phyloP scores from a whole-genome alignment of 2,888 invertebrate species.

The Tubulanus polymorphus region DNA sequence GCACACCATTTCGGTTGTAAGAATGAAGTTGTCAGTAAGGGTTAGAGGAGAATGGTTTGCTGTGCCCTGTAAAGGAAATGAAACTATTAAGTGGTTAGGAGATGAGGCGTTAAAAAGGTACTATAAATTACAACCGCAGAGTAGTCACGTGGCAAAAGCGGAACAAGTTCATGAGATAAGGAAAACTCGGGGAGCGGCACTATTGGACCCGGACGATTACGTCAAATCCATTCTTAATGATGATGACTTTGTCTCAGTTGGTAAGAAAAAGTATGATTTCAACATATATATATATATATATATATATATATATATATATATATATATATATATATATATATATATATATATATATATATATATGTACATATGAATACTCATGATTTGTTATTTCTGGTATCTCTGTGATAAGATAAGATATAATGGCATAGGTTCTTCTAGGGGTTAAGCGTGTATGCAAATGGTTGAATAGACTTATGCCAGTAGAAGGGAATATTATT shows the following conservation, averaged over 20 bases:
- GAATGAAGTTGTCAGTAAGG: constrained; percentile 59
- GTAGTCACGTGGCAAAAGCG: constrained; percentile 16
- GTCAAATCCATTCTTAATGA: constrained; percentile 60
- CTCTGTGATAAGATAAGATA: too few species aligned
- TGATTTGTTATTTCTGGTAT: too few species aligned
- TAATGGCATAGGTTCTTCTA: too few species aligned
- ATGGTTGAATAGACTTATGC: too few species aligned
- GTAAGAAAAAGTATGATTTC: constrained; percentile 55
- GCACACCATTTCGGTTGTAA: not conserved
- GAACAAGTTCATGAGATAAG: constrained; percentile 56
- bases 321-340: too few species aligned
- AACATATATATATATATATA: too few species aligned
- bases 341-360: too few species aligned
- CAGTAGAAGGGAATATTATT: too few species aligned
- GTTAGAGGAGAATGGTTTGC: constrained; percentile 61
- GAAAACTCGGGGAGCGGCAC: constrained; percentile 61
- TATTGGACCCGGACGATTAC: constrained; percentile 60
- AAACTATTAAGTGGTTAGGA: constrained; percentile 58
- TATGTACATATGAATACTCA: too few species aligned
- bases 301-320: too few species aligned
- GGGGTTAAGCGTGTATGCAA: too few species aligned
- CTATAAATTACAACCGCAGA: constrained; percentile 38
- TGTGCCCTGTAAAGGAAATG: constrained; percentile 57
- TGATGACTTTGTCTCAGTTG: constrained; percentile 62
- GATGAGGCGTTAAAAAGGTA: constrained; percentile 58